phyloP scores from a whole-genome alignment of 2,888 invertebrate species.

The Kuschelorhynchus macadamiae region DNA sequence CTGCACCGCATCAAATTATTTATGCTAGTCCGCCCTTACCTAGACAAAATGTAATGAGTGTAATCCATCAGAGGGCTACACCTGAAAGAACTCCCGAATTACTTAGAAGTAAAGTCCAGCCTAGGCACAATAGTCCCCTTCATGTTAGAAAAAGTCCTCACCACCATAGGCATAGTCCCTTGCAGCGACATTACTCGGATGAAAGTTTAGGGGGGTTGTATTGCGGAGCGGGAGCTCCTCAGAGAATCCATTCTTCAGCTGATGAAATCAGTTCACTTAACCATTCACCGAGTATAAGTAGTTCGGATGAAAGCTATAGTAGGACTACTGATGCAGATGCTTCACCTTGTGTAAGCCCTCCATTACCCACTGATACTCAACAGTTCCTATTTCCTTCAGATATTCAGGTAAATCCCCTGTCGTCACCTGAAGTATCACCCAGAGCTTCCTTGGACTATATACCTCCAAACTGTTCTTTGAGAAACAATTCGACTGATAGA shows the following conservation, averaged over 20 bases:
- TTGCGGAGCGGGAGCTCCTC: slow-evolving; percentile 64
- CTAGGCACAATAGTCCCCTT: slow-evolving; percentile 62
- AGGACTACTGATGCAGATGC: slow-evolving; percentile 83
- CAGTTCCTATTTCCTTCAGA: slow-evolving; percentile 77
- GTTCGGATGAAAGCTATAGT: slow-evolving; percentile 88
- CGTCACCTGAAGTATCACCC: slow-evolving; percentile 66
- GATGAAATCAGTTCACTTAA: slow-evolving; percentile 87
- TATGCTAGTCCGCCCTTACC: slow-evolving; percentile 51
- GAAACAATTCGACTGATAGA: slow-evolving; percentile 62
- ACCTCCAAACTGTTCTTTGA: slow-evolving; percentile 69
- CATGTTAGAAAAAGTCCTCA: slow-evolving; percentile 63
- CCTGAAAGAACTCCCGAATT: slow-evolving; percentile 63
- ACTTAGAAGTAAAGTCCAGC: slow-evolving; percentile 61
- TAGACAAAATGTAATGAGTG: slow-evolving; percentile 46
- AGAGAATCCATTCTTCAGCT: slow-evolving; percentile 82
- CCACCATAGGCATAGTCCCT: slow-evolving; percentile 66
- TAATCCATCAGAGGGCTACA: slow-evolving; percentile 57
- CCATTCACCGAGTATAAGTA: slow-evolving; percentile 86
- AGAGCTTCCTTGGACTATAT: slow-evolving; percentile 70
- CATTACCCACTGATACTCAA: slow-evolving; percentile 68
- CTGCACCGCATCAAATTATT: slow-evolving; percentile 60
- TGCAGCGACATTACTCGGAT: slow-evolving; percentile 78
- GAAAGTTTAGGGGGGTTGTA: slow-evolving; percentile 73
- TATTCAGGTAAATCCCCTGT: slow-evolving; percentile 71
- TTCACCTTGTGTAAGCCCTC: slow-evolving; percentile 71